phyloP scores from a whole-genome alignment of 2,888 invertebrate species.

The Elmis aenea region DNA sequence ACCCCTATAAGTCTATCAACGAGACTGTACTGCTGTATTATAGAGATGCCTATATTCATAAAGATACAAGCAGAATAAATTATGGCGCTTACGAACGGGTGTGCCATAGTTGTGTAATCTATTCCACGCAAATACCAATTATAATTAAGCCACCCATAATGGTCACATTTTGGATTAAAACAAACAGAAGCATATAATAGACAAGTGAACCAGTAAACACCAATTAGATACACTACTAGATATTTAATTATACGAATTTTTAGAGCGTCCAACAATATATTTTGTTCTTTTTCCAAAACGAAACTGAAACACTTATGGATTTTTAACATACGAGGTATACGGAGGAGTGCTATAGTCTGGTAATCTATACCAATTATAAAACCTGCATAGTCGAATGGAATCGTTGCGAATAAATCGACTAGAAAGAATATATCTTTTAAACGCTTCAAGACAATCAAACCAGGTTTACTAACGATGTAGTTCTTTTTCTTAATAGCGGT shows the following conservation, averaged over 20 bases:
- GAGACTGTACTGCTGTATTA: not conserved
- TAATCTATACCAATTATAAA: too few relatives aligned
- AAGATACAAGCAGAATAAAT: conserved; percentile 7
- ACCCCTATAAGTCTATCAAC: too few relatives aligned
- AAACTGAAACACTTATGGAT: conserved; percentile 16
- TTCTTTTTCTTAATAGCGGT: conserved; percentile 5
- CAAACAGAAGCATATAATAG: conserved; percentile 14
- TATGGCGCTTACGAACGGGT: too few relatives aligned
- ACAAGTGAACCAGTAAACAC: conserved; percentile 13
- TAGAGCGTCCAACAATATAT: conserved; percentile 10
- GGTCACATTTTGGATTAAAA: conserved; percentile 8
- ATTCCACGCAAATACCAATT: too few relatives aligned
- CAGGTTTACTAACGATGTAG: not conserved
- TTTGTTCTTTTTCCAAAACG: conserved; percentile 12
- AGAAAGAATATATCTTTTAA: conserved; percentile 6
- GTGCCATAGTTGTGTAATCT: too few relatives aligned
- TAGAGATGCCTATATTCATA: conserved; percentile 5
- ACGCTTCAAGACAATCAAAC: conserved; percentile 3
- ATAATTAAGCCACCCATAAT: conserved; percentile 13
- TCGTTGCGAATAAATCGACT: conserved; percentile 4
- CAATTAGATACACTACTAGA: conserved; percentile 8
- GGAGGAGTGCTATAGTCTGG: conserved; percentile 3
- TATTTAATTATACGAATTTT: conserved; percentile 17
- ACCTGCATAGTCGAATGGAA: conserved; percentile 8
- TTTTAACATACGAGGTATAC: conserved; percentile 12